Evolutionary conservation across 2,888 invertebrate species (phyloP).

Genomic region (Agonopterix heracliana): DNA sequence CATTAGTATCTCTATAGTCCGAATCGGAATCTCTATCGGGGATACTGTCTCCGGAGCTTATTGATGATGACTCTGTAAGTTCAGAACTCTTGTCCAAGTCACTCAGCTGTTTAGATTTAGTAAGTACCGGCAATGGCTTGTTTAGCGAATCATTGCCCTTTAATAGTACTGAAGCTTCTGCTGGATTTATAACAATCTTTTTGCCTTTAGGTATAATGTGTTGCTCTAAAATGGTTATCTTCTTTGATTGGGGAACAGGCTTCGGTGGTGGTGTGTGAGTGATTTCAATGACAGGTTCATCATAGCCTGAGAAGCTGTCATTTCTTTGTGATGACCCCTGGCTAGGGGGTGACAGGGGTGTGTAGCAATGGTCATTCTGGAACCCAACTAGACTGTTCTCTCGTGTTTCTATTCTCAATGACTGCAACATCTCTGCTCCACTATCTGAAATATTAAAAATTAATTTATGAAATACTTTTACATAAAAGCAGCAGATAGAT

Average conservation of each 20-base stretch:
- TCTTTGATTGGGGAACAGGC: constrained; percentile 59
- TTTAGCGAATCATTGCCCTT: constrained; percentile 60
- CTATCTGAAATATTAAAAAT: constrained; percentile 44
- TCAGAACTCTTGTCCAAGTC: constrained; percentile 45
- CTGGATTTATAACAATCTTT: constrained; percentile 55
- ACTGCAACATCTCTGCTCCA: constrained; percentile 71
- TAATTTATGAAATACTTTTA: not conserved
- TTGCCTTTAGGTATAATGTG: constrained; percentile 70
- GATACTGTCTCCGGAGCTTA: constrained; percentile 71
- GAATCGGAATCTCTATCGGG: constrained; percentile 80
- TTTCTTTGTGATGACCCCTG: constrained; percentile 54
- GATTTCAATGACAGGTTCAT: constrained; percentile 66
- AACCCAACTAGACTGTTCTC: constrained; percentile 78
- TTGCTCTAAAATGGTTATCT: constrained; percentile 68
- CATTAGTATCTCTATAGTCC: constrained; percentile 72
- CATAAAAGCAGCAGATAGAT: too few species aligned
- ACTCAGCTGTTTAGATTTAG: constrained; percentile 44
- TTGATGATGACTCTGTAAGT: constrained; percentile 66
- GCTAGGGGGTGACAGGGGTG: constrained; percentile 80
- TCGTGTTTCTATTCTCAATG: constrained; percentile 64
- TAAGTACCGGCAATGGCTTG: constrained; percentile 46
- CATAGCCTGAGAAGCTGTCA: constrained; percentile 47
- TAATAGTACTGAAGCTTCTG: constrained; percentile 47
- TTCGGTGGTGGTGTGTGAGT: constrained; percentile 61
- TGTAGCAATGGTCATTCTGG: constrained; percentile 89